These are phyloP conservation scores for Siniperca chuatsi DNA, from an alignment of 2,113 vertebrate genomes.

Conservation along the genomic window DNA sequence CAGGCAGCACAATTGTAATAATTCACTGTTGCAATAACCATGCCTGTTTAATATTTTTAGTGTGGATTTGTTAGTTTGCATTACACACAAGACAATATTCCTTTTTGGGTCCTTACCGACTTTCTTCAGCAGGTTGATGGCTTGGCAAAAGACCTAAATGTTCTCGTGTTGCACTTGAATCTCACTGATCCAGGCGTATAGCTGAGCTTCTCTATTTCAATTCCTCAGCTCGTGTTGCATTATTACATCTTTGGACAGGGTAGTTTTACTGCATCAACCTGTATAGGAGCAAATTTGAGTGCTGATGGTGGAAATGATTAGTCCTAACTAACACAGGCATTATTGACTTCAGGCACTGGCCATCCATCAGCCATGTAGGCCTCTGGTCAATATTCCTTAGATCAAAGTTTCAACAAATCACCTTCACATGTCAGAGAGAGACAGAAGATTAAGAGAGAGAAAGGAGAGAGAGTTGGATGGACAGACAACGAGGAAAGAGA, in stretches of 20 bases:
- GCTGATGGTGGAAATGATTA: constrained; percentile 54
- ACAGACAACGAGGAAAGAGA: not conserved
- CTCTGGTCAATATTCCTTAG: constrained; percentile 78
- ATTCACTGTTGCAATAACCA: not conserved
- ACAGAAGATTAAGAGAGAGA: constrained; percentile 38
- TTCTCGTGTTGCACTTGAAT: not conserved
- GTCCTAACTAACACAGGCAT: constrained; percentile 53
- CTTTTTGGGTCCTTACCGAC: not conserved
- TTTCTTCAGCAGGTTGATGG: not conserved
- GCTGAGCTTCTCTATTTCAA: not conserved
- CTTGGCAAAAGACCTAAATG: not conserved
- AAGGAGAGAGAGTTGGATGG: not conserved
- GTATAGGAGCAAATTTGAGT: constrained; percentile 19
- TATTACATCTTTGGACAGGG: constrained; percentile 5
- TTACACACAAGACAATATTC: not conserved
- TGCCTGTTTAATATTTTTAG: not conserved
- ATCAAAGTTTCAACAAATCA: constrained; percentile 81
- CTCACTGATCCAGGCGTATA: not conserved
- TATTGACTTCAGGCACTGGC: constrained; percentile 63
- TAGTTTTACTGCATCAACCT: not conserved
- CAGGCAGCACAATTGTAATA: not conserved
- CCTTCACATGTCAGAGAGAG: constrained; percentile 67
- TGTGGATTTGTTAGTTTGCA: not conserved
- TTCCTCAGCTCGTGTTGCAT: constrained; percentile 9
- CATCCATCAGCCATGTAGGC: constrained; percentile 77